Percentiles rank a stretch among this genome's conserved stretches.
Evolutionary conservation across 2,113 vertebrate species (phyloP).

Genomic region (Siniperca chuatsi): DNA sequence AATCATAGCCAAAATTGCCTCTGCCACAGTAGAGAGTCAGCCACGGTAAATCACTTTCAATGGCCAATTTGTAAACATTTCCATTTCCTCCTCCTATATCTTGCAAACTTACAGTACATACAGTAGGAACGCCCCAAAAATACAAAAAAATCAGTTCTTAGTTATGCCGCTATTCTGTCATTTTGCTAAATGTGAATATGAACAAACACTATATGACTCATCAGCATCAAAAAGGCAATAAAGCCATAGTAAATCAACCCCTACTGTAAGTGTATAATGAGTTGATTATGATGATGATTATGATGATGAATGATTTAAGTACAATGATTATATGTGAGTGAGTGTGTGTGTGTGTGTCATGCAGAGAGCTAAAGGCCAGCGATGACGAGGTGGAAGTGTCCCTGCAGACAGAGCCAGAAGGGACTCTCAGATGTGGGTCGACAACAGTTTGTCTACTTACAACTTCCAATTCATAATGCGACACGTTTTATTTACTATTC

Average conservation of each 20-base stretch:
- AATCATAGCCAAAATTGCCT: neutral
- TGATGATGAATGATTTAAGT: neutral
- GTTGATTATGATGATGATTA: neutral
- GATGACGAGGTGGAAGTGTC: conserved; percentile 74
- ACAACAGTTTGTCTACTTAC: conserved; percentile 48
- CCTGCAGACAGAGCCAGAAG: conserved; percentile 54
- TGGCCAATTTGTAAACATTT: neutral
- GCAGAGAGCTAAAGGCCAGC: conserved; percentile 73
- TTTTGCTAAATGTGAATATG: neutral
- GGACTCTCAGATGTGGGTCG: conserved; percentile 42
- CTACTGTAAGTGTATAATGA: conserved; percentile 20
- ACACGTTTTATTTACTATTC: conserved; percentile 29
- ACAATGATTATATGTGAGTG: conserved; percentile 8
- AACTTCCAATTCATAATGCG: conserved; percentile 54
- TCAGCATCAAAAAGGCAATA: conserved; percentile 17
- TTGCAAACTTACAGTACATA: neutral
- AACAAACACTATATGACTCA: conserved; percentile 15
- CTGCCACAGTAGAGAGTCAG: neutral
- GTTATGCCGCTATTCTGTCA: neutral
- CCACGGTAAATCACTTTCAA: neutral
- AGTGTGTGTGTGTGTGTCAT: conserved; percentile 23
- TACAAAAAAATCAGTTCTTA: neutral
- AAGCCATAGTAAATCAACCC: conserved; percentile 15
- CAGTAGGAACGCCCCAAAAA: neutral
- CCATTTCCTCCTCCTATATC: neutral